Evolutionary conservation across 2,888 invertebrate species (phyloP).

Genomic region (Pristionchus maxplancki): DNA sequence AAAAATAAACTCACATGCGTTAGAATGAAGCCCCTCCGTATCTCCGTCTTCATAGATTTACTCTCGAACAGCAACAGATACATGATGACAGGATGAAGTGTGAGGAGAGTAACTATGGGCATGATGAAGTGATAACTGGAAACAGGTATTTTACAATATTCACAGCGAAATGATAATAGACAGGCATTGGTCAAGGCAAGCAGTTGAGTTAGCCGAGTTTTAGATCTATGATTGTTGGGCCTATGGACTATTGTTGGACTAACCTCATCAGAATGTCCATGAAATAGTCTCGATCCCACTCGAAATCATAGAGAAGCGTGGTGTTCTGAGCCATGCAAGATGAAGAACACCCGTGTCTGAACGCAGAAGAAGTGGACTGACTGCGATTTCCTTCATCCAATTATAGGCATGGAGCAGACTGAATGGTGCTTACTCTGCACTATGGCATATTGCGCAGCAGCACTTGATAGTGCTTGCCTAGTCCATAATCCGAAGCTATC

Average conservation of each 20-base stretch:
- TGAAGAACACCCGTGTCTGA: no score
- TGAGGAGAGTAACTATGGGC: not conserved
- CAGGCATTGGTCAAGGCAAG: no score
- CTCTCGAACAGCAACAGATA: not conserved
- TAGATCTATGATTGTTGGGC: no score
- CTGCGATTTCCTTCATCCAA: no score
- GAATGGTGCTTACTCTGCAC: no score
- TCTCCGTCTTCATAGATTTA: not conserved
- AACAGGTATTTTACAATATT: not conserved
- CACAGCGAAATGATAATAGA: not conserved
- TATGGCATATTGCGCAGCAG: no score
- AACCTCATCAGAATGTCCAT: not conserved
- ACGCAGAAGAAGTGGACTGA: no score
- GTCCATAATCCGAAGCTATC: no score
- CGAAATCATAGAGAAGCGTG: not conserved
- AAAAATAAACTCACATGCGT: not conserved
- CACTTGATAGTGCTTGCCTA: no score
- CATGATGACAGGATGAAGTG: not conserved
- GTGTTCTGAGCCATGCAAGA: not conserved
- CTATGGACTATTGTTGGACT: no score
- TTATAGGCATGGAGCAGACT: no score
- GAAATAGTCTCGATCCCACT: constrained; percentile 8
- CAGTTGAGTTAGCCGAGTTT: no score
- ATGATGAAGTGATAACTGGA: not conserved
- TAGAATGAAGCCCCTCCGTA: not conserved